phyloP scores from a whole-genome alignment of 2,113 vertebrate genomes.

The Cynopterus brachyotis region DNA sequence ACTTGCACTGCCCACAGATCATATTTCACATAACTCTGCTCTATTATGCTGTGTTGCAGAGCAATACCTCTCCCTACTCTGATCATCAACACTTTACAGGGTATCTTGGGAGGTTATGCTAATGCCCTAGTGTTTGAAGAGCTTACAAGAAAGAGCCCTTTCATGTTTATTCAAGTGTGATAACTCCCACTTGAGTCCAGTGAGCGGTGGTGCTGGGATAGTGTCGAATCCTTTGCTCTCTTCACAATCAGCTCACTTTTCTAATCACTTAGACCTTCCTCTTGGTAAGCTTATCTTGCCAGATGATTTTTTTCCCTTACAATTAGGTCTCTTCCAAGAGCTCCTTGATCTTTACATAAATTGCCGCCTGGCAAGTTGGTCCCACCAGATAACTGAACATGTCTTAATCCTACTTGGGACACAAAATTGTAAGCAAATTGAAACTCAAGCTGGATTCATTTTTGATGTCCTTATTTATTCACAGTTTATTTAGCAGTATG shows the following conservation, averaged over 20 bases:
- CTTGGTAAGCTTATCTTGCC: not conserved
- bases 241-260: not conserved
- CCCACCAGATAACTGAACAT: not conserved
- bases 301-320: not conserved
- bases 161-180: not conserved
- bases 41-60: not conserved
- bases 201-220: not conserved
- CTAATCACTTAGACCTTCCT: not conserved
- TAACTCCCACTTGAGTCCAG: not conserved
- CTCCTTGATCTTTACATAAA: not conserved
- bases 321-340: not conserved
- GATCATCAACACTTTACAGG: not conserved
- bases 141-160: not conserved
- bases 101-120: not conserved
- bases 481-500: not conserved
- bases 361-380: not conserved
- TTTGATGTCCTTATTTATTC: not conserved
- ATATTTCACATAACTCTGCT: not conserved
- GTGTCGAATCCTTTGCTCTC: not conserved
- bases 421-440: not conserved
- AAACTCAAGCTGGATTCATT: not conserved
- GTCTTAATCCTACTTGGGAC: not conserved
- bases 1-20: not conserved
- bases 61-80: not conserved
- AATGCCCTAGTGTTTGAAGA: not conserved